Evolutionary conservation across 2,113 vertebrate genomes (phyloP).

Genomic region (Ranitomeya variabilis): DNA sequence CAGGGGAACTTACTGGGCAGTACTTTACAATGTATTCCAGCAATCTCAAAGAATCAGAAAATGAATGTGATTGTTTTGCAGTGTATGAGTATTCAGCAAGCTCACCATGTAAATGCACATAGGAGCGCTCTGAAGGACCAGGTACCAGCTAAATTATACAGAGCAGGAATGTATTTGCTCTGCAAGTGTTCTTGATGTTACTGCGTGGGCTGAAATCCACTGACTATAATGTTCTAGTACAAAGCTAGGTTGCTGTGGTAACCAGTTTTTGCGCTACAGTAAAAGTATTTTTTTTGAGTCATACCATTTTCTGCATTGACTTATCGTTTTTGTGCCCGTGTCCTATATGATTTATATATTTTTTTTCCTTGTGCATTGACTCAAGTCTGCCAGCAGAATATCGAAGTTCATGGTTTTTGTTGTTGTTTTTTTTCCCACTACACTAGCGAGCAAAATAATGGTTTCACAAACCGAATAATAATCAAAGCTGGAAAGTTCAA

Average conservation of each 20-base stretch:
- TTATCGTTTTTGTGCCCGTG: background rate
- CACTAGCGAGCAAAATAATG: too few relatives aligned
- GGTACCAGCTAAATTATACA: background rate
- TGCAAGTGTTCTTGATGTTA: constrained; percentile 27
- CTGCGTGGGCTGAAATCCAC: constrained; percentile 34
- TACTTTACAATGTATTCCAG: too few relatives aligned
- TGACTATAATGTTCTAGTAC: constrained; percentile 32
- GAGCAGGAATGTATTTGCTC: constrained; percentile 16
- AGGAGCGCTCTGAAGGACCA: background rate
- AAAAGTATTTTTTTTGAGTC: background rate
- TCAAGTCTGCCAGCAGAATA: background rate
- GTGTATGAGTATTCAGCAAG: background rate
- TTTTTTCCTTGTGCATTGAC: background rate
- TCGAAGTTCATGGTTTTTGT: too few relatives aligned
- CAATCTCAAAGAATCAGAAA: too few relatives aligned
- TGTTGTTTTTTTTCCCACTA: too few relatives aligned
- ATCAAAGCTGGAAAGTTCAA: too few relatives aligned
- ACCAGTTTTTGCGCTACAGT: constrained; percentile 8
- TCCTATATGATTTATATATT: background rate
- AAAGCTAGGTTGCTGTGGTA: constrained; percentile 41
- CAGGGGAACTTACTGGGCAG: too few relatives aligned
- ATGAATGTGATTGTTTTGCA: background rate
- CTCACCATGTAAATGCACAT: background rate
- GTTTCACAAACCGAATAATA: too few relatives aligned
- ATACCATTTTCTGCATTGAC: background rate